Evolutionary conservation across 1,140 invertebrate species (phyloP).

Genomic region (Cyclina sinensis): DNA sequence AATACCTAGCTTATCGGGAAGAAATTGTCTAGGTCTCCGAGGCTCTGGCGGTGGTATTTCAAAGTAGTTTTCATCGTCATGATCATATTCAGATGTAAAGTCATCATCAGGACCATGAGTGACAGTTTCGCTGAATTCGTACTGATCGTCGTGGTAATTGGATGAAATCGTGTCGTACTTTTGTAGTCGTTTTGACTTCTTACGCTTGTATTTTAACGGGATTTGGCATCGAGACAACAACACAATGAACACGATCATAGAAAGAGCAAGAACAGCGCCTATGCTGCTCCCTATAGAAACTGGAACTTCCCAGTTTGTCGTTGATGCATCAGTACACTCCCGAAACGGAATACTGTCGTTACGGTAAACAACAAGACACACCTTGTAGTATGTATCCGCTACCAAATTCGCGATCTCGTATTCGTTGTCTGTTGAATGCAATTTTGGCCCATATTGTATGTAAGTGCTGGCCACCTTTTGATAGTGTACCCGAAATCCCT

Average conservation of each 20-base stretch:
- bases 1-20: background rate
- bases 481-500: conserved; percentile 77
- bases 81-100: conserved; percentile 69
- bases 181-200: conserved; percentile 71
- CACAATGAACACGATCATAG: conserved; percentile 83
- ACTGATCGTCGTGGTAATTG: conserved; percentile 77
- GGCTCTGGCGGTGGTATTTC: conserved; percentile 8
- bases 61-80: conserved; percentile 66
- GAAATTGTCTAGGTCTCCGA: background rate
- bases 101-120: conserved; percentile 80
- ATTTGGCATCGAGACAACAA: conserved; percentile 80
- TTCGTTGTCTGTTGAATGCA: conserved; percentile 61
- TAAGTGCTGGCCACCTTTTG: conserved; percentile 80
- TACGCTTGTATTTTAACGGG: conserved; percentile 70
- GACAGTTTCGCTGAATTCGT: conserved; percentile 81
- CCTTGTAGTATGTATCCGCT: conserved; percentile 83
- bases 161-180: conserved; percentile 83
- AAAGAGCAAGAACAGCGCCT: conserved; percentile 82
- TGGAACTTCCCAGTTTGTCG: conserved; percentile 83
- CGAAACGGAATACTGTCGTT: conserved; percentile 75
- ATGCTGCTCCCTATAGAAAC: conserved; percentile 85
- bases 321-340: conserved; percentile 82
- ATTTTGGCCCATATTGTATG: conserved; percentile 78
- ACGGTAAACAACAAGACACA: conserved; percentile 81
- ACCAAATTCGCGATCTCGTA: conserved; percentile 81